Conservation (phyloP, 2,113 vertebrate genomes). For the Cariama cristata region DNA sequence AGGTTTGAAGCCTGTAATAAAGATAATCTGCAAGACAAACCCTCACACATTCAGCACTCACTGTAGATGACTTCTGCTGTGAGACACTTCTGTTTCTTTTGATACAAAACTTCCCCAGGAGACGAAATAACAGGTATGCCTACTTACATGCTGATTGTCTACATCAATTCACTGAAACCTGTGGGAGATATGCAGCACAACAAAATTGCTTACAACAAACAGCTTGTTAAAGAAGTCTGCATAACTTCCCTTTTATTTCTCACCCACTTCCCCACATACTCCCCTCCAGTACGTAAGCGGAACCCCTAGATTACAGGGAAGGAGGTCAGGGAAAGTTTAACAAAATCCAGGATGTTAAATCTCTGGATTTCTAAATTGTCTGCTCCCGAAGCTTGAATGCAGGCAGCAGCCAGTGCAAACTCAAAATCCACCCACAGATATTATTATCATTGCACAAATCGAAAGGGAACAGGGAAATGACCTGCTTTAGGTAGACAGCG, state of each 20-base stretch:
- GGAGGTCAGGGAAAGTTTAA: neutral
- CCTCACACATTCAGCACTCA: neutral
- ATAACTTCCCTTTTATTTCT: neutral
- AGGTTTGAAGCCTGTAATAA: slow-evolving; percentile 34
- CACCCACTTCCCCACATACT: neutral
- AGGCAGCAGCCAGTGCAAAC: neutral
- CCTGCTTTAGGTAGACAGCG: neutral
- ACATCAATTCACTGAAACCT: slow-evolving; percentile 25
- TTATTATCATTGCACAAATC: neutral
- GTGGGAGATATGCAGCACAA: neutral
- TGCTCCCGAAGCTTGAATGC: neutral
- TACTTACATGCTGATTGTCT: slow-evolving; percentile 33
- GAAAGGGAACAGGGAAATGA: neutral
- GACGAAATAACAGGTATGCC: slow-evolving; percentile 28
- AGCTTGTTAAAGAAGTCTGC: slow-evolving; percentile 1
- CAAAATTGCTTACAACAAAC: slow-evolving; percentile 36
- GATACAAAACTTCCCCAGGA: slow-evolving; percentile 5
- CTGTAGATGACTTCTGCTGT: slow-evolving; percentile 33
- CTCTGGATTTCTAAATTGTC: neutral
- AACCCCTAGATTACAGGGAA: neutral
- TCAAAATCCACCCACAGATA: neutral
- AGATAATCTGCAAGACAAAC: slow-evolving; percentile 31
- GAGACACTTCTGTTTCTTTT: slow-evolving; percentile 39
- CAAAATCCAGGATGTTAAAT: neutral
- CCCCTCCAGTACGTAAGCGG: neutral